Evolutionary conservation across 2,888 invertebrate genomes (phyloP), one percentile per base, ranked within the genome.

Genomic region (Epicampocera succincta): DNA sequence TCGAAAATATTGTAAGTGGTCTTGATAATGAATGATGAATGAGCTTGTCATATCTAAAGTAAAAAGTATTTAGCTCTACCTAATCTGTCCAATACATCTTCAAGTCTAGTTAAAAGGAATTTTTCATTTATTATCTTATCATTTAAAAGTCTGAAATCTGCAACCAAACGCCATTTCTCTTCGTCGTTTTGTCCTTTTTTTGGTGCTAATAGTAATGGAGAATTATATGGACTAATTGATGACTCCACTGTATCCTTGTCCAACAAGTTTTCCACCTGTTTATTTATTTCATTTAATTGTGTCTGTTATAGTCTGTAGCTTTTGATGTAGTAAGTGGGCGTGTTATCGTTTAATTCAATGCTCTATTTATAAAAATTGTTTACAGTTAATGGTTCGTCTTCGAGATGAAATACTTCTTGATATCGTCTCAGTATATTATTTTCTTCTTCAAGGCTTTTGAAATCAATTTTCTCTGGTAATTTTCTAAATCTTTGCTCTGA

Each of bases 31-130:
- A 25, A 9, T 61, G 46, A 11, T 61, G 46, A 61, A 46, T n/a
- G 61, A 46, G 44, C 44, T 46, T 61, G 44, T 29, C 44, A 61
- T 44, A 15, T 61, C 61, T 44, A 61, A 46, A 42, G 61, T 61
- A 8, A n/a, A 44, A 46, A 61, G 46, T 2, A 46, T 46, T 44
- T 61, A 46, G n/a, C 29, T 25, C 29, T 17, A 29, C 21, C 61
- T 38, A 58, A 33, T 12, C 38, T 58, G 58, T 58, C 61, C 25
- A 61, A 46, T 12, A 61, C 46, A 29, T 61, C 42, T n/a, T 60
- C 60, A 15, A 29, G 29, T 29, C 29, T 29, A 6, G 29, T 29
- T 29, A 29, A 29, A 29, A 6, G 29, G 29, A 29, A 60, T 2
- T 40, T 11, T 6, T 60, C 60, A 42, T 42, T 40, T 38, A 40